phyloP scores from a whole-genome alignment of 2,888 invertebrate genomes.

The Noctua fimbriata region DNA sequence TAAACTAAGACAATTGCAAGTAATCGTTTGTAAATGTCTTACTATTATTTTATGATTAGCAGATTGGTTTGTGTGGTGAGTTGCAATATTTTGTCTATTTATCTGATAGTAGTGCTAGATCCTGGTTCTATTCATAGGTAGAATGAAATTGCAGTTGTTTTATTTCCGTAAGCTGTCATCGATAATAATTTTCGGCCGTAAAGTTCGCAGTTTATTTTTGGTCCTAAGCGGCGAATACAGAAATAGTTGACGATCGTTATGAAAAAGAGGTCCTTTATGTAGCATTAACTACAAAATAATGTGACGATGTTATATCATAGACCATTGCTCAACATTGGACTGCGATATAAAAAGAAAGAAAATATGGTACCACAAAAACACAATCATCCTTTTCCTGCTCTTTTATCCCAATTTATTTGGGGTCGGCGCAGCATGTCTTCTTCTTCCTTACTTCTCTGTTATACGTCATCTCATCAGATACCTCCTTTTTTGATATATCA shows the following conservation, averaged over 20 bases:
- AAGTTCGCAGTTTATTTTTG: background rate
- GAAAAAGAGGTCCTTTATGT: background rate
- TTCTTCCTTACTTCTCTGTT: too few relatives aligned
- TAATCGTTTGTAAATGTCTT: conserved; percentile 20
- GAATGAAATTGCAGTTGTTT: conserved; percentile 5
- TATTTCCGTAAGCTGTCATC: background rate
- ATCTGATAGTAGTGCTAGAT: conserved; percentile 22
- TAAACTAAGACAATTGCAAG: conserved; percentile 25
- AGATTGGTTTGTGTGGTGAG: conserved; percentile 13
- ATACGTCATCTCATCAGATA: too few relatives aligned
- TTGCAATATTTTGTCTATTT: conserved; percentile 23
- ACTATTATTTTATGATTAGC: conserved; percentile 23
- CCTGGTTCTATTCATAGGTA: background rate
- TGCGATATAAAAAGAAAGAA: too few relatives aligned
- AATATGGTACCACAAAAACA: too few relatives aligned
- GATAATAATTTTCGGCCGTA: background rate
- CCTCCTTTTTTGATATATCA: too few relatives aligned
- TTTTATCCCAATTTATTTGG: too few relatives aligned
- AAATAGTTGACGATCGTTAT: background rate
- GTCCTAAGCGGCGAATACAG: background rate
- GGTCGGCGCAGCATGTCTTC: too few relatives aligned
- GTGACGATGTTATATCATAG: too few relatives aligned
- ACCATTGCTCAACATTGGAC: too few relatives aligned
- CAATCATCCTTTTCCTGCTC: too few relatives aligned
- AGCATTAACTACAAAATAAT: background rate